Evolutionary conservation across 2,888 invertebrate species (phyloP), one percentile per base, ranked within the genome.

Genomic region (Caenorhabditis imperialis): DNA sequence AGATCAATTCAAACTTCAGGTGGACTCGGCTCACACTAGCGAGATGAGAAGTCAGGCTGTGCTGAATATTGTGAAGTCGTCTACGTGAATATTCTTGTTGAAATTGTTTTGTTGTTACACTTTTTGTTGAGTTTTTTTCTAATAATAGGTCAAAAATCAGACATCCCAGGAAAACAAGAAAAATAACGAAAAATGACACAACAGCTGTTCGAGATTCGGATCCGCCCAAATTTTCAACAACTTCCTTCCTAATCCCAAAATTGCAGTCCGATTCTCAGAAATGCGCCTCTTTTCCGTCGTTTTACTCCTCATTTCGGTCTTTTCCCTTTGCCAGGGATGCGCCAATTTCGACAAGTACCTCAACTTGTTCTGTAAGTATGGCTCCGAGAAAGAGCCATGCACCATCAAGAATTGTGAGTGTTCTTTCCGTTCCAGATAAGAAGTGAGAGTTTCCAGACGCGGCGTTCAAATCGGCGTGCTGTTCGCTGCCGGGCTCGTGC

Each of bases 1-100:
- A n/a, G 10, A 30, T 30, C 10, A 30, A 18, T 40, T 6, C n/a
- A 40, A 40, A 40, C 40, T 77, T 27, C 57, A 73, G 73, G 79
- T 80, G n/a, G 80, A 80, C 37, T 83, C 83, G 1, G 79, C 83
- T 0, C 73, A 60, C 6, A 83, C 81, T 8, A 67, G 58, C 37
- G 79, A 81, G 22, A 83, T 83, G 83, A 58, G 83, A 42, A 53
- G 47, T 8, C 72, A 75, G 33, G 83, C 81, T 12, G 74, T 81
- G 20, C 69, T 73, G 35, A 83, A 83, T 53, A 83, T 83, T 48
- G 78, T 78, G 3, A 60, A 60, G 3, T 48, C 50, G 1, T 63
- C 23, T 45, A 37, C 38, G 7, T 40, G 18, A 57, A 37, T 27
- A 54, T 54, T n/a, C 38, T 40, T 30, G 48, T 47, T 38, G 25